Evolutionary conservation across 2,113 vertebrate species (phyloP), one percentile per base, ranked within the genome.

Genomic region (Urocitellus parryii): DNA sequence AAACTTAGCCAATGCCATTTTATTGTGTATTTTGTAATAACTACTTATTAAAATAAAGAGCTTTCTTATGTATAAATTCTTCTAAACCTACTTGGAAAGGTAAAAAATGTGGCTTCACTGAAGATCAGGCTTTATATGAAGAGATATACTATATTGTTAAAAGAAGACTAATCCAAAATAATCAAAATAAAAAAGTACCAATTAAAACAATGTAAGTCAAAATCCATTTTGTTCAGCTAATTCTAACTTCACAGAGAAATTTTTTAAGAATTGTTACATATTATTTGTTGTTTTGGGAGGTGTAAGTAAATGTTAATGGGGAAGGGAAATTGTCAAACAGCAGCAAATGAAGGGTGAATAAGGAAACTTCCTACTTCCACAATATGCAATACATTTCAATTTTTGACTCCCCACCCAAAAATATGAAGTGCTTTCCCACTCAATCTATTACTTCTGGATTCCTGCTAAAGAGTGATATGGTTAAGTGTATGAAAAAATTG

Each of bases 211-310:
- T 25, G 3, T 16, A 53, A 53, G 37, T 42, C 7, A 93, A 78
- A 78, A 56, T 16, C 18, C 27, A 76, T 92, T 45, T 45, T 45
- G 45, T 45, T 45, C 45, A 51, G 73, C 48, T 58, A 78, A 93
- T 51, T 79, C 63, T 78, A 93, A 86, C 32, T 70, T 78, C 37
- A 86, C 10, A 76, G 48, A 86, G 39, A 85, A 92, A 76, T 68
- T 45, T 85, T 32, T 78, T 68, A 93, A 86, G 61, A 78, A 68
- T 1, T 85, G 56, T 20, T 56, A 56, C 17, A 56, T 56, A 56
- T 56, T 56, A 56, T 56, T 56, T 56, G 56, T 56, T 56, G 17
- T 5, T 56, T 56, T 56, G 17, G 56, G 56, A 56, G 56, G 56
- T 56, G 17, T 56, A 20, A 56, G 56, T 56, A 56, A 56, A 56